Evolutionary conservation across 2,113 vertebrate genomes (phyloP), one percentile per base, ranked within the genome.

Genomic region (Lophura nycthemera): DNA sequence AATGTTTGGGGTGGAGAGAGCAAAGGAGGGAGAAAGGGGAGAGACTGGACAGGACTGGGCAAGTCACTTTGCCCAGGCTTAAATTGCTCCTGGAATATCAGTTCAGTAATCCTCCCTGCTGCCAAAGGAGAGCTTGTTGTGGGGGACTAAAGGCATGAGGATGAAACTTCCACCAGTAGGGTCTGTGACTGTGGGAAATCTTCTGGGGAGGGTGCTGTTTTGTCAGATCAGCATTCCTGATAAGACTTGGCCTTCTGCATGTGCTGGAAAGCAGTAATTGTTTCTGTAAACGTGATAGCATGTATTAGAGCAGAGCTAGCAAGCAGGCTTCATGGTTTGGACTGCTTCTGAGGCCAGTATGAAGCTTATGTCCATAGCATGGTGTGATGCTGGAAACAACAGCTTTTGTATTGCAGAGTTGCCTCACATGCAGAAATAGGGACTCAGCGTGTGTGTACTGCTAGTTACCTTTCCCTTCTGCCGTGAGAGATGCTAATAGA

Each of bases 291-390:
- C 8, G 0, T 14, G 25, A 34, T 47, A 0, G 36, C 11, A 1
- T 0, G 4, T 36, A 6, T 56, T 66, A 30, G 54, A 47, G 38
- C 71, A 73, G 78, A 65, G 71, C 30, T 45, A 17, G 30, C 1
- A 13, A 57, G 86, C 43, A 38, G 63, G 43, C 4, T 1, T 29
- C 52, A 4, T 82, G 78, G 12, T 34, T 82, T 69, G 25, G 25
- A 4, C 0, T 8, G 11, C 32, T 18, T 10, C n/a, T 47, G 71
- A 42, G 63, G 45, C 34, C 2, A 3, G 43, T 50, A 13, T 1
- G 36, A 36, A 65, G 54, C 20, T 73, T 0, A 0, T 4, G 5
- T 59, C 65, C 2, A 2, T 7, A 2, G 67, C 6, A 3, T 25
- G 47, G 13, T 13, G 1, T 10, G 57, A n/a, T 82, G 91, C 70